These are phyloP conservation scores for Microvelia longipes DNA, from an alignment of 1,140 invertebrate genomes.

Conservation along the genomic window DNA sequence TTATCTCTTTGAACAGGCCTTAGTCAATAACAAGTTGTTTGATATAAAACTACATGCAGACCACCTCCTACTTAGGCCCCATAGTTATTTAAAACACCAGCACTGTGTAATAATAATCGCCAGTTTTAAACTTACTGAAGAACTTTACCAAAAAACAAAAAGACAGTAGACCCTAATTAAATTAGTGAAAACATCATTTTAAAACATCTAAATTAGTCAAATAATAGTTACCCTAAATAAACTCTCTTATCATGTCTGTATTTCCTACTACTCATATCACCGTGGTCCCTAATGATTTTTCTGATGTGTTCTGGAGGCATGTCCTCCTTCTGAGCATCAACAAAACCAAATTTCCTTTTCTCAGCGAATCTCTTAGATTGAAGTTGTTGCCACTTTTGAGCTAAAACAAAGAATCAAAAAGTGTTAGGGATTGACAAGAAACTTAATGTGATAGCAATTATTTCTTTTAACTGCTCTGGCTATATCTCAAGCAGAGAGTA, in stretches of 20 bases:
- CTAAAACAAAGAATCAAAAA: constrained; percentile 35
- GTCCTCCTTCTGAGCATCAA: constrained; percentile 97
- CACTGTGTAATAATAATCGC: too few relatives aligned
- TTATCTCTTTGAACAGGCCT: too few relatives aligned
- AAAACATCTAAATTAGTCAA: too few relatives aligned
- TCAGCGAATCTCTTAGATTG: constrained; percentile 96
- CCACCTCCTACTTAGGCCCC: too few relatives aligned
- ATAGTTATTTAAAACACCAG: too few relatives aligned
- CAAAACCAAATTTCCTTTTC: constrained; percentile 96
- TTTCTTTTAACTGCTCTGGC: neutral
- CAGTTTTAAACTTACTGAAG: too few relatives aligned
- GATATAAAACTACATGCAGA: too few relatives aligned
- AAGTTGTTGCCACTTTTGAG: constrained; percentile 95
- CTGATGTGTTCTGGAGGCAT: constrained; percentile 98
- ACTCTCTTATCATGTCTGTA: constrained; percentile 98
- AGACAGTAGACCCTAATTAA: too few relatives aligned
- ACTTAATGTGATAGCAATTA: constrained; percentile 14
- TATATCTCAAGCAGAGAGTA: neutral
- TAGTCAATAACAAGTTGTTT: too few relatives aligned
- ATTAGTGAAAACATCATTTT: too few relatives aligned
- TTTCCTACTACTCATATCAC: constrained; percentile 98
- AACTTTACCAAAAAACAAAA: too few relatives aligned
- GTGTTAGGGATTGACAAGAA: neutral
- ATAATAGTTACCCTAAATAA: constrained; percentile 86
- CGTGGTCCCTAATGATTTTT: constrained; percentile 98